Conservation (phyloP, 2,113 vertebrate species). For the western clawed frog (Xenopus tropicalis) region DNA sequence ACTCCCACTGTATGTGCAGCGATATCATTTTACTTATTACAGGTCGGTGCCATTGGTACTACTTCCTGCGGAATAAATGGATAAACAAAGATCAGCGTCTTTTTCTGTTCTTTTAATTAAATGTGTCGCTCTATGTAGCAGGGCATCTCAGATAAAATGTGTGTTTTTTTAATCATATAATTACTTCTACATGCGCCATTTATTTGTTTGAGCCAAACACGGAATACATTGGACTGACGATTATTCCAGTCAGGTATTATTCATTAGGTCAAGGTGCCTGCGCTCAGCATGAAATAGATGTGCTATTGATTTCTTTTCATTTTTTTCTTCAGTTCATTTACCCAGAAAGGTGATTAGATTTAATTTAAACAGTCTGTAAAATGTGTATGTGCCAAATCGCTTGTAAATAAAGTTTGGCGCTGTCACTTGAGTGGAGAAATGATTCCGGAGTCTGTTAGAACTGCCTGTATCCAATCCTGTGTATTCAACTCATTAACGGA, state of each 20-base stretch:
- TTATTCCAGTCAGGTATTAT: neutral
- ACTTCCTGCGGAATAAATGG: too few species aligned
- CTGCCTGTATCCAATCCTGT: neutral
- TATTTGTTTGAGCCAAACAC: neutral
- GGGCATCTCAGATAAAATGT: too few species aligned
- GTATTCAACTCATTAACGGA: neutral
- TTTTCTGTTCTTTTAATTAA: too few species aligned
- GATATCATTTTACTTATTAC: too few species aligned
- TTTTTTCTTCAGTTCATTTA: neutral
- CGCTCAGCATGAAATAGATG: neutral
- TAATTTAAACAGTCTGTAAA: neutral
- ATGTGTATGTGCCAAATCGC: neutral
- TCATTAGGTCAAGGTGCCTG: neutral
- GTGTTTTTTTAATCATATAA: too few species aligned
- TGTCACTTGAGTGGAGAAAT: neutral
- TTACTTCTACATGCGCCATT: too few species aligned
- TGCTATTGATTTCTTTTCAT: slow-evolving; percentile 8
- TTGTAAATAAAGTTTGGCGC: neutral
- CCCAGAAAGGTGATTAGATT: neutral
- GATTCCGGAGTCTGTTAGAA: neutral
- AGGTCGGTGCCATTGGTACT: too few species aligned
- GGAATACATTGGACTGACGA: neutral
- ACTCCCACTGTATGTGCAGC: too few species aligned
- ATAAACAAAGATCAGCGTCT: too few species aligned
- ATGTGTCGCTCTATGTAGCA: too few species aligned